phyloP scores from a whole-genome alignment of 2,797 vertebrate species.

The Tokudaia tokunoshimensis region DNA sequence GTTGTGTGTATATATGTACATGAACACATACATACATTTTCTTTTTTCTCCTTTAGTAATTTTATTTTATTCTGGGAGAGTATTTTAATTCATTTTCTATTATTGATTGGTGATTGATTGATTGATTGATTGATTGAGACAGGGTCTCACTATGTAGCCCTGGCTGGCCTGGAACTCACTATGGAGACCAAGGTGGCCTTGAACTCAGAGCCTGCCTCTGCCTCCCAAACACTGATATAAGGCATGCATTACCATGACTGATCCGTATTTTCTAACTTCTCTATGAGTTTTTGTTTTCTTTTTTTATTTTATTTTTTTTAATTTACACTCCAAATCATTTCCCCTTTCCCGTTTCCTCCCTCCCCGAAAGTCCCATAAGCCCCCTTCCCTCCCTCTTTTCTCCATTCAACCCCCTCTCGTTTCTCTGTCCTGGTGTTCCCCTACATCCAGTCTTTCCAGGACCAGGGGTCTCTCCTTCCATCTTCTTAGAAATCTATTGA shows the following conservation, averaged over 20 bases:
- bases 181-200: not conserved
- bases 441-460: too few species aligned
- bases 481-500: too few species aligned
- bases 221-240: not conserved
- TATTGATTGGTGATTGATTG: not conserved
- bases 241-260: not conserved
- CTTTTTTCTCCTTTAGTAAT: slow-evolving; percentile 1
- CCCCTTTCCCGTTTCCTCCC: too few species aligned
- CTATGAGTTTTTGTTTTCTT: not conserved
- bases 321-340: too few species aligned
- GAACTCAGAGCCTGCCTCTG: not conserved
- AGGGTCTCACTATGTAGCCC: not conserved
- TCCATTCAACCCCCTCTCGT: too few species aligned
- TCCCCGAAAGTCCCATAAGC: too few species aligned
- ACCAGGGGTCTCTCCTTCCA: too few species aligned
- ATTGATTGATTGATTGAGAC: not conserved
- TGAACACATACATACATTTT: not conserved
- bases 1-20: not conserved
- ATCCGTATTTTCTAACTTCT: not conserved
- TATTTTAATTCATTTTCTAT: slow-evolving; percentile 39
- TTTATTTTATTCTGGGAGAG: not conserved
- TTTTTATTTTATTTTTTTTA: too few species aligned
- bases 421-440: too few species aligned
- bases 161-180: not conserved
- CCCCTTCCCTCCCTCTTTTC: too few species aligned